Conservation (phyloP, 2,888 invertebrate species). For the Idaea straminata region DNA sequence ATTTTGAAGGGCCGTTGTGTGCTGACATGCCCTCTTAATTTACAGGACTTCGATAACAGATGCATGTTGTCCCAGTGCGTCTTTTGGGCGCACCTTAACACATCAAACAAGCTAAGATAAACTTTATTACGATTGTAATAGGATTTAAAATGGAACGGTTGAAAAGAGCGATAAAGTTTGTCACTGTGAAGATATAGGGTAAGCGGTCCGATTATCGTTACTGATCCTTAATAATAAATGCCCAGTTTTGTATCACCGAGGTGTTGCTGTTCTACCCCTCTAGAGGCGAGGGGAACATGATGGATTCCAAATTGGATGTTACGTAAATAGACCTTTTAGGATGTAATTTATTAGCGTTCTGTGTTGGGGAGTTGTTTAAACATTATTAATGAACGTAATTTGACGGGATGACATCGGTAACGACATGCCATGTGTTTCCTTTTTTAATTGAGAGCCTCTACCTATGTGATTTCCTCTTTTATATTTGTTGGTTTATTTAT, state of each 20-base stretch:
- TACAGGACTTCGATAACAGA: slow-evolving; percentile 21
- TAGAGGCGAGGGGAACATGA: slow-evolving; percentile 32
- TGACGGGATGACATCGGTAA: slow-evolving; percentile 1
- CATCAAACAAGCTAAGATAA: slow-evolving; percentile 8
- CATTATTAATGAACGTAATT: slow-evolving; percentile 6
- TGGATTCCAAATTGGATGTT: slow-evolving; percentile 30
- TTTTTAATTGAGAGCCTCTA: background rate
- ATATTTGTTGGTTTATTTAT: background rate
- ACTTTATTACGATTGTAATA: background rate
- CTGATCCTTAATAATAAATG: slow-evolving; percentile 67
- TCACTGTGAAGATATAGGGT: slow-evolving; percentile 50
- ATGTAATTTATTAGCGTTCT: slow-evolving; percentile 21
- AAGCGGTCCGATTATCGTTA: slow-evolving; percentile 57
- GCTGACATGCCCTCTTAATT: slow-evolving; percentile 13
- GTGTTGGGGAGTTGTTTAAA: slow-evolving; percentile 7
- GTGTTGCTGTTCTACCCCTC: slow-evolving; percentile 24
- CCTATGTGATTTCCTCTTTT: background rate
- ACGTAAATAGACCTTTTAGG: slow-evolving; percentile 24
- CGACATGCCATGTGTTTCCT: background rate
- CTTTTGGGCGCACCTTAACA: slow-evolving; percentile 29
- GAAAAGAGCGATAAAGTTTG: slow-evolving; percentile 18
- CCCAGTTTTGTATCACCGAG: slow-evolving; percentile 38
- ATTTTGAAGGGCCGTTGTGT: slow-evolving; percentile 10
- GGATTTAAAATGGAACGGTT: slow-evolving; percentile 7
- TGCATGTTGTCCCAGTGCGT: slow-evolving; percentile 17